Conservation (phyloP, 1,140 invertebrate genomes). For the Maniola jurtina region DNA sequence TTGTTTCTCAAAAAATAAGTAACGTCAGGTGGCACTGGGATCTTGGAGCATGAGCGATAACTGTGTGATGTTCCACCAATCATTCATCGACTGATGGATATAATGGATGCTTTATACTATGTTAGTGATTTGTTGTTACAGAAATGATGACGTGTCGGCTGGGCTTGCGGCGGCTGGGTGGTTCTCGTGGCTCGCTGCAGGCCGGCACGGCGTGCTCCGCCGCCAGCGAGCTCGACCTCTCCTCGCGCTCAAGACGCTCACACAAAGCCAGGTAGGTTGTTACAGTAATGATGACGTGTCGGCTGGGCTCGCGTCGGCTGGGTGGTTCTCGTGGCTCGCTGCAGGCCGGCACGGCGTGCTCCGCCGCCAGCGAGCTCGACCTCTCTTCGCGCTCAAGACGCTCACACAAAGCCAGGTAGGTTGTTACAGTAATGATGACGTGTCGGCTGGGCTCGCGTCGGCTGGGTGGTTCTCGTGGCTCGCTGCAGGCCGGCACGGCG, state of each 20-base stretch:
- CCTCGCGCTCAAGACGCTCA: conserved; percentile 69
- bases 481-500: conserved; percentile 70
- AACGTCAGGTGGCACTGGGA: no score
- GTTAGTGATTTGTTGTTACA: no score
- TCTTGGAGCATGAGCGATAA: no score
- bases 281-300: conserved; percentile 85
- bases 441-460: conserved; percentile 79
- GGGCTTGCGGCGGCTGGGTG: conserved; percentile 67
- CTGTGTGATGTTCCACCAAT: no score
- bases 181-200: conserved; percentile 68
- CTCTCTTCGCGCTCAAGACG: conserved; percentile 83
- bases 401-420: conserved; percentile 68
- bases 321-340: conserved; percentile 69
- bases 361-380: conserved; percentile 86
- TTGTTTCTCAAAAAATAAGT: no score
- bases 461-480: conserved; percentile 70
- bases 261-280: conserved; percentile 76
- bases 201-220: conserved; percentile 77
- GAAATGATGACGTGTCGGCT: conserved; percentile 86
- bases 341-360: conserved; percentile 72
- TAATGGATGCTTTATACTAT: no score
- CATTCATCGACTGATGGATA: no score
- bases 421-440: conserved; percentile 84
- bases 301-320: conserved; percentile 72
- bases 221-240: conserved; percentile 87